Evolutionary conservation across 1,140 invertebrate species (phyloP).

Genomic region (Drosophila pandora): DNA sequence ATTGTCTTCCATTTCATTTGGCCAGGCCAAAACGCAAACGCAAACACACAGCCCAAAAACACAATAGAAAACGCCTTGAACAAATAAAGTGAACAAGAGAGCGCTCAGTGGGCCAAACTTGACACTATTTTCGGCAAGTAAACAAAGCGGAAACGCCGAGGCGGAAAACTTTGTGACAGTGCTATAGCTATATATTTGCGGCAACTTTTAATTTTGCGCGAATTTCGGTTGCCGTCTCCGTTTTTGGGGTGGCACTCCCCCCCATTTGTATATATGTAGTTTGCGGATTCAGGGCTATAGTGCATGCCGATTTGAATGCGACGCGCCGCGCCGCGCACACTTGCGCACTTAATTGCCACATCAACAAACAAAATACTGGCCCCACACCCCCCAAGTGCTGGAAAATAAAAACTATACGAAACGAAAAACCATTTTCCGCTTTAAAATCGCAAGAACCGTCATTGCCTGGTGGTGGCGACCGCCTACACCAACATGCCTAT

Average conservation of each 20-base stretch:
- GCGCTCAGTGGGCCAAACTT: slow-evolving; percentile 54
- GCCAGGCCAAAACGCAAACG: slow-evolving; percentile 4
- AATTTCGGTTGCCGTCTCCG: slow-evolving; percentile 31
- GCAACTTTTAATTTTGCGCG: slow-evolving; percentile 67
- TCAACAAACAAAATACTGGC: slow-evolving; percentile 50
- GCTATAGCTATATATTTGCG: slow-evolving; percentile 39
- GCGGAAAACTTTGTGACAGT: slow-evolving; percentile 67
- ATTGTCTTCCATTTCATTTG: slow-evolving; percentile 56
- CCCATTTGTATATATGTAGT: slow-evolving; percentile 10
- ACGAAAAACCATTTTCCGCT: slow-evolving; percentile 44
- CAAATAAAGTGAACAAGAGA: slow-evolving; percentile 42
- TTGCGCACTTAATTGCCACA: slow-evolving; percentile 53
- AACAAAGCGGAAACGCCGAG: slow-evolving; percentile 48
- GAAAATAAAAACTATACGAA: slow-evolving; percentile 35
- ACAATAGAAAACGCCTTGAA: slow-evolving; percentile 25
- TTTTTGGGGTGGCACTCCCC: slow-evolving; percentile 1
- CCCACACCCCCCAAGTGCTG: not conserved
- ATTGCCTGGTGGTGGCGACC: not conserved
- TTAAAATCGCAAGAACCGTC: slow-evolving; percentile 18
- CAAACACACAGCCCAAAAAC: not conserved
- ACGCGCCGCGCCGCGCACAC: slow-evolving; percentile 43
- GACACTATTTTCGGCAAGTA: slow-evolving; percentile 58
- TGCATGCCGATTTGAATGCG: slow-evolving; percentile 44
- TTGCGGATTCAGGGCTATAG: slow-evolving; percentile 21
- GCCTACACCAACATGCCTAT: slow-evolving; percentile 14